Base-by-base conservation (phyloP, 2,888 invertebrate genomes). In the Anaspis maculata region DNA sequence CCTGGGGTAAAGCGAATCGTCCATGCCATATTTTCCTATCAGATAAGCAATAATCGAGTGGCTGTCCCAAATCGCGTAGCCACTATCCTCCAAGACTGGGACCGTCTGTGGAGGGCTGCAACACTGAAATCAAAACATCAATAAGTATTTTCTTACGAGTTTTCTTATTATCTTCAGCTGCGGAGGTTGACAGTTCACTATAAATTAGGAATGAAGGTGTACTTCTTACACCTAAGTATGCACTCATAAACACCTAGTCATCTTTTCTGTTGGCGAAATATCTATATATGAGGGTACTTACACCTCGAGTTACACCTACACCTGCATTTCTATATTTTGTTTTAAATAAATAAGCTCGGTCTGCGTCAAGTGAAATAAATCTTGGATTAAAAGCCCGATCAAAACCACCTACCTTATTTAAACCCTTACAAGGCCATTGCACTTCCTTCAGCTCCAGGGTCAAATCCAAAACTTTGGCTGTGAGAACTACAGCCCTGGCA, bases 51-150 rank as follows among this genome's bases (percentile, higher is more conserved):
- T 56, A 26, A 56, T 54, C 7, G 49, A 49, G 38, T 51, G 69
- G 67, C 72, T 72, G 53, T 74, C 74, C 68, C 71, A 73, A 38
- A 76, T 44, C 3, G 57, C 51, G 41, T 73, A 73, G 34, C 72
- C 72, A 38, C 74, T 72, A 29, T 70, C 74, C 37, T 74, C 73
- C 14, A 34, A 15, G 3, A 30, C 30, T 10, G 34, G 34, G 3
- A 34, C 29, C 6, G 34, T 29, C 10, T 34, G 34, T 13, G 13
- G 25, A 5, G 34, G 29, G 13, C 30, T 34, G n/a, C n/a, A n/a
- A n/a, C n/a, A n/a, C 46, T 48, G 32, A n/a, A 32, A 37, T 25
- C 16, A 27, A 37, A 37, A 36, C 30, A 30, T 22, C 13, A 19
- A 10, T 29, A 3, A n/a, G 7, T 32, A 15, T 26, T 26, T 32